A percentile compares a stretch with the other conserved stretches of the same genome.
phyloP scores from a whole-genome alignment of 2,797 vertebrate species.

The Diceros bicornis region DNA sequence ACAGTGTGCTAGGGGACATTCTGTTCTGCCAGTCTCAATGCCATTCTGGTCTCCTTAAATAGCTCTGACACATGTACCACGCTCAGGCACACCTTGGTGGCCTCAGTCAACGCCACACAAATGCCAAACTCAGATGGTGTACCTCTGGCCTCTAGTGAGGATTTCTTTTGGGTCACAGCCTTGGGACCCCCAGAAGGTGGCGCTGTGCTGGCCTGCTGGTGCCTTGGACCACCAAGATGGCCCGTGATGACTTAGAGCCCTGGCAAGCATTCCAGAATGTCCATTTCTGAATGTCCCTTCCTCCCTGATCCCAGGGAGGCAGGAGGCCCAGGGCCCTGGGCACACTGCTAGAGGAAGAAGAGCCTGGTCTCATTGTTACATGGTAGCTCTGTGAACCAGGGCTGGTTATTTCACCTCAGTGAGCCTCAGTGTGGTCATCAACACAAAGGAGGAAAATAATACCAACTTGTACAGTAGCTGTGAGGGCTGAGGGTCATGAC shows the following conservation, averaged over 20 bases:
- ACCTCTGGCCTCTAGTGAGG: not conserved
- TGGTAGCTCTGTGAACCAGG: not conserved
- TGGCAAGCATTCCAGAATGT: not conserved
- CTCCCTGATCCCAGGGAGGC: not conserved
- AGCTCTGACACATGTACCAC: not conserved
- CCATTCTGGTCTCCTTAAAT: not conserved
- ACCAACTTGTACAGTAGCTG: not conserved
- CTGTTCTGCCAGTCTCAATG: not conserved
- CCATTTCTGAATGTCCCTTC: not conserved
- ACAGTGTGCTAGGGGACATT: not conserved
- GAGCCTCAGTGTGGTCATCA: not conserved
- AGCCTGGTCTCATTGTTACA: not conserved
- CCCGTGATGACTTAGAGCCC: not conserved
- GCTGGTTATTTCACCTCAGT: not conserved
- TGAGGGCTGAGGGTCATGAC: not conserved
- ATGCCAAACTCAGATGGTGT: not conserved
- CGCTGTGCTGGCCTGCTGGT: not conserved
- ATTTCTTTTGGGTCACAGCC: not conserved
- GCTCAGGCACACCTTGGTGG: not conserved
- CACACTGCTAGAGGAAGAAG: not conserved
- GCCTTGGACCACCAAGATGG: not conserved
- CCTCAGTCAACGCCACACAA: not conserved
- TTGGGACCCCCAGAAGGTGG: constrained; percentile 41
- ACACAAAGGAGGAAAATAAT: not conserved
- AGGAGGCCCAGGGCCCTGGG: not conserved